Base-by-base conservation (phyloP, 2,113 vertebrate species). In the Chaetura pelagica region DNA sequence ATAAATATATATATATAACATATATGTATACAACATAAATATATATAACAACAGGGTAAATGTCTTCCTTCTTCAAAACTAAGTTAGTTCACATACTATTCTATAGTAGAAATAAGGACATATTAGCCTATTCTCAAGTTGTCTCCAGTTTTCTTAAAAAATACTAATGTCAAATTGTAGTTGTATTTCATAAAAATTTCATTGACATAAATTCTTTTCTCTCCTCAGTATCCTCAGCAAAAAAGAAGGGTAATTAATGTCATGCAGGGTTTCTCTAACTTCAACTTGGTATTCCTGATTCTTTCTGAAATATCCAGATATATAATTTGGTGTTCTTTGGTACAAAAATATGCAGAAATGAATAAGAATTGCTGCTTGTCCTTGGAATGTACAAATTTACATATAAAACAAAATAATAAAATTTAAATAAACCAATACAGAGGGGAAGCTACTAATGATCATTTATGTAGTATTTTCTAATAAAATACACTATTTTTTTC, bases 221-320 rank as follows among this genome's bases (percentile, higher is more conserved):
- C 19, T 69, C 46, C 24, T 80, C 21, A 19, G 7, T 44, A 69
- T 59, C 13, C 49, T 90, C 35, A 76, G 2, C 4, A 85, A 13
- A 89, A 96, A 76, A 66, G 17, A 69, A 29, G 9, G 15, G 6
- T 85, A 73, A 58, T 84, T 89, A 84, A 78, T 69, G 68, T 14
- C 10, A 27, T 19, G 14, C 4, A 46, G 38, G 67, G 7, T 35
- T 86, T 59, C 3, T 74, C 11, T 88, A 79, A 52, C 22, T 71
- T 78, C 49, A 89, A 34, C 10, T 44, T 2, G 1, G 4, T 34
- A 35, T 40, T 89, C 15, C 34, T 67, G 51, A 63, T 2, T 22
- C 11, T 63, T 87, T 58, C 54, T 78, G n/a, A 72, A 84, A 79
- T 84, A 7, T 59, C 16, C 5, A 42, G 51, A 81, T 68, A 57